Evolutionary conservation across 2,113 vertebrate genomes (phyloP), one percentile per base, ranked within the genome.

Genomic region (Archilochus colubris): DNA sequence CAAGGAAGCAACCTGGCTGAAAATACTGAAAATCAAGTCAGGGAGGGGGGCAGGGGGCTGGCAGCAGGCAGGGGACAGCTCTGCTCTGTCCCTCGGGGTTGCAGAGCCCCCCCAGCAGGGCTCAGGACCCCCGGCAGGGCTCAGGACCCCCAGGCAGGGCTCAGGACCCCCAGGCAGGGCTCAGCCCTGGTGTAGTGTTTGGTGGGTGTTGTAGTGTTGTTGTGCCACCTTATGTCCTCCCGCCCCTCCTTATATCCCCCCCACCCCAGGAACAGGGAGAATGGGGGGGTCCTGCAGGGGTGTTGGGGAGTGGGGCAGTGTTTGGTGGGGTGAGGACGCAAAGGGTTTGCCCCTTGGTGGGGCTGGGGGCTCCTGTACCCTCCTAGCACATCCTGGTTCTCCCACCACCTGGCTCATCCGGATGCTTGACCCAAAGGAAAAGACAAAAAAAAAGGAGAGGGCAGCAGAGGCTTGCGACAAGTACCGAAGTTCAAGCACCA

Each of bases 131-230:
- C 20, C 0, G 15, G 53, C 11, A 28, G 30, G 76, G 70, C 82
- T 53, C 89, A 68, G 88, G 77, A 16, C 88, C 88, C 7, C 8
- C 21, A 23, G n/a, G n/a, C 36, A 48, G 69, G 22, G 55, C 74
- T 58, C 86, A 78, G 78, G 44, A 38, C 61, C 63, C 33, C 20
- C 0, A 38, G 15, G 53, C 11, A 28, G 30, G 76, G 70, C 82
- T 53, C 89, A 19, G 2, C 53, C 12, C 6, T 30, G 3, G 79
- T 88, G 86, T 96, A 97, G 96, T 97, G 96, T 96, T 92, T 9
- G 6, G 10, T 1, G 83, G 72, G 16, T 36, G 54, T 1, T 1
- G n/a, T 96, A 96, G 96, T 96, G 95, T 97, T 58, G 23, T 66
- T 82, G 80, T 30, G 64, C 30, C 61, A 3, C 17, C 3, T 28